These are phyloP conservation scores for Choloepus hoffmanni DNA, from an alignment of 2,113 vertebrate species.

Conservation along the genomic window DNA sequence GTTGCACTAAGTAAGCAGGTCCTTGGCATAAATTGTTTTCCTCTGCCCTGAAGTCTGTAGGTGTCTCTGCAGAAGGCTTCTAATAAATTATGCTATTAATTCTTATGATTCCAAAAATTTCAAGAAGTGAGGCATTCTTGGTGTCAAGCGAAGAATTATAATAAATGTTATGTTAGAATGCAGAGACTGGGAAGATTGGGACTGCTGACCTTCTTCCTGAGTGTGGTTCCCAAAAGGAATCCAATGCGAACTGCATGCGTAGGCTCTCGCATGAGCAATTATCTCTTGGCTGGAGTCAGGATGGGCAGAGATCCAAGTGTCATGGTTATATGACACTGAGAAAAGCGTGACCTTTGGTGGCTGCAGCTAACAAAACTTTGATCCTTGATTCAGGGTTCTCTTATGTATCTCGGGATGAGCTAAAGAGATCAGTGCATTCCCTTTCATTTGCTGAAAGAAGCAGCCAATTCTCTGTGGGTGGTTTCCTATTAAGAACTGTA, in stretches of 20 bases:
- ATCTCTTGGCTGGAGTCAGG: slow-evolving; percentile 78
- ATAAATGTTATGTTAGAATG: background rate
- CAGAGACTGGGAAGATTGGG: background rate
- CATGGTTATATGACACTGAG: slow-evolving; percentile 58
- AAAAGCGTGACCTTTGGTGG: slow-evolving; percentile 72
- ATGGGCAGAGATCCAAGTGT: slow-evolving; percentile 72
- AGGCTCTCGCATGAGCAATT: slow-evolving; percentile 77
- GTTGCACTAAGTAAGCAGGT: background rate
- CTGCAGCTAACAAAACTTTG: slow-evolving; percentile 51
- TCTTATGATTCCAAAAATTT: background rate
- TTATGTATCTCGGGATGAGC: background rate
- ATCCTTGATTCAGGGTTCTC: background rate
- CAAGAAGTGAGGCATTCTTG: background rate
- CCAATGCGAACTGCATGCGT: slow-evolving; percentile 54
- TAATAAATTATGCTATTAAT: background rate
- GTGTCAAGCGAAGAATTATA: slow-evolving; percentile 58
- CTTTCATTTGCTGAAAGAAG: background rate
- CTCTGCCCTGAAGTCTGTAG: background rate
- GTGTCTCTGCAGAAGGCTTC: background rate
- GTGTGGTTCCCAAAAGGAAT: background rate
- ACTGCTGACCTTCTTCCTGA: background rate
- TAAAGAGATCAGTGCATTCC: background rate
- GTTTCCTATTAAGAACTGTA: background rate
- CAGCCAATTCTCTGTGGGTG: background rate
- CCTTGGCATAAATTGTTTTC: background rate